phyloP scores from a whole-genome alignment of 2,113 vertebrate species.

The Neogobius melanostomus region DNA sequence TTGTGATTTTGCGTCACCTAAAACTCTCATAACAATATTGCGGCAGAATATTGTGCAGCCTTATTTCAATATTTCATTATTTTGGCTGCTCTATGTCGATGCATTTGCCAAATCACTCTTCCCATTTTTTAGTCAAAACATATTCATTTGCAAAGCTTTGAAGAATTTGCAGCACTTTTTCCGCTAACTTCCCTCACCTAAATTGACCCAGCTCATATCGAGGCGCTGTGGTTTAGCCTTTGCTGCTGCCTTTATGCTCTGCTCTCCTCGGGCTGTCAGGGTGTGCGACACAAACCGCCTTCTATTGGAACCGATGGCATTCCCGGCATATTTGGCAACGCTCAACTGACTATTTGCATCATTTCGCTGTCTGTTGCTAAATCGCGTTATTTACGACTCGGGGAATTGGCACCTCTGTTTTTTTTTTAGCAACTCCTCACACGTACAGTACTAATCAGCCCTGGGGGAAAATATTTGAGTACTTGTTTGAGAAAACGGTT shows the following conservation, averaged over 20 bases:
- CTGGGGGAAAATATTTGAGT: conserved; percentile 8
- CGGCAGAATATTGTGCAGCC: no score
- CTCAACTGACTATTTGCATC: conserved; percentile 11
- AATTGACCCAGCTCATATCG: conserved; percentile 34
- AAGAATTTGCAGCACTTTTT: background rate
- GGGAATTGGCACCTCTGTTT: conserved; percentile 8
- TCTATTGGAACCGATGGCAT: conserved; percentile 40
- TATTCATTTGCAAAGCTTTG: no score
- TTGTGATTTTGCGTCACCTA: no score
- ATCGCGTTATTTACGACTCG: conserved; percentile 32
- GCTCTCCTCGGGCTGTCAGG: conserved; percentile 35
- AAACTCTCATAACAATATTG: no score
- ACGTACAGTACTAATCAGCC: background rate
- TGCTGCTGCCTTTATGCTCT: conserved; percentile 26
- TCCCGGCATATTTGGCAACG: conserved; percentile 56
- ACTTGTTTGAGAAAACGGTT: conserved; percentile 10
- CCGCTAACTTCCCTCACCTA: conserved; percentile 29
- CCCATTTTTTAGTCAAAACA: no score
- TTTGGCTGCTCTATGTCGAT: no score
- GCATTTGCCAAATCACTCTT: no score
- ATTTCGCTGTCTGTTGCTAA: conserved; percentile 28
- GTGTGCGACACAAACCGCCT: conserved; percentile 18
- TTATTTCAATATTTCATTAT: no score
- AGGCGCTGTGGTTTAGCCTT: conserved; percentile 35
- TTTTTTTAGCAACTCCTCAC: background rate